phyloP scores from a whole-genome alignment of 2,888 invertebrate genomes.

The Parnassius glacialis region DNA sequence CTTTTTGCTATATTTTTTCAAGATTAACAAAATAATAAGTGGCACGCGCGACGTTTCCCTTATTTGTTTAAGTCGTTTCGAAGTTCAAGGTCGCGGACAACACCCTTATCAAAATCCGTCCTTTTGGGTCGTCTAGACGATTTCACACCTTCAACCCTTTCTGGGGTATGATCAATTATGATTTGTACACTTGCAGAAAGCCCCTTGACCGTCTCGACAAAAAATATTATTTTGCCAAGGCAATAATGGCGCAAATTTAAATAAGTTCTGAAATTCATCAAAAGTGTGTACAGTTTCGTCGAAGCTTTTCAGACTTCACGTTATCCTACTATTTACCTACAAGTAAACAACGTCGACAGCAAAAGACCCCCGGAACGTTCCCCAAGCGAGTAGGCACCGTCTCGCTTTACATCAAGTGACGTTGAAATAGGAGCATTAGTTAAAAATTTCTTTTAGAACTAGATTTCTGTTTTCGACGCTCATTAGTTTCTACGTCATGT shows the following conservation, averaged over 20 bases:
- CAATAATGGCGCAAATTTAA: background rate
- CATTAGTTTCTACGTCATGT: constrained; percentile 2
- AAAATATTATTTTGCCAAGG: background rate
- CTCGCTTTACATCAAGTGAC: constrained; percentile 17
- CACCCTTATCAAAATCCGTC: constrained; percentile 76
- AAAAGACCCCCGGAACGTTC: constrained; percentile 15
- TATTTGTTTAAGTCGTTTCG: constrained; percentile 73
- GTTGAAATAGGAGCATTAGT: constrained; percentile 16
- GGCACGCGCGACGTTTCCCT: constrained; percentile 49
- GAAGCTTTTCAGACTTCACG: constrained; percentile 10
- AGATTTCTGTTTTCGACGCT: constrained; percentile 6
- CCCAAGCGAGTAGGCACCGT: constrained; percentile 4
- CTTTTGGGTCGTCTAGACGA: constrained; percentile 77
- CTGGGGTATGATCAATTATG: constrained; percentile 53
- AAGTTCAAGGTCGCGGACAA: constrained; percentile 75
- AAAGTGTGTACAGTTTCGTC: constrained; percentile 12
- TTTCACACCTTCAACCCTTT: constrained; percentile 73
- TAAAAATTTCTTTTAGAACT: constrained; percentile 9
- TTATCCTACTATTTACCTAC: background rate
- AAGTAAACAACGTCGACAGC: constrained; percentile 11
- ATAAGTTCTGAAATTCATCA: constrained; percentile 2
- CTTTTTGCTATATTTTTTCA: background rate
- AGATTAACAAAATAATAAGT: constrained; percentile 17
- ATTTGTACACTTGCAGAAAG: constrained; percentile 38
- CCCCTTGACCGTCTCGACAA: no score